These are phyloP conservation scores for Anser cygnoides DNA, from an alignment of 2,113 vertebrate genomes.

Conservation along the genomic window DNA sequence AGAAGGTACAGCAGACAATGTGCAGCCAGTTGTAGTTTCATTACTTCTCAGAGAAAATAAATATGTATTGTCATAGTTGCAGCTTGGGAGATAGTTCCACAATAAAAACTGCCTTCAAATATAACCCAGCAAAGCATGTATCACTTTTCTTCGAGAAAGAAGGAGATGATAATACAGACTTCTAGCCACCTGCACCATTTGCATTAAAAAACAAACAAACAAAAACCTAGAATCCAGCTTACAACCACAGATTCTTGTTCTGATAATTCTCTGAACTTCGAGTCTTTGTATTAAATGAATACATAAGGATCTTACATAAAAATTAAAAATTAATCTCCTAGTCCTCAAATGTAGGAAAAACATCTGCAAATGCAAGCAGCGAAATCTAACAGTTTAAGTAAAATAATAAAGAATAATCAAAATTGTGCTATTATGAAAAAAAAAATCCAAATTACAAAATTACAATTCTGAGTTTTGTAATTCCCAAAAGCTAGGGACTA, in stretches of 20 bases:
- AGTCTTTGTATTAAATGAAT: neutral
- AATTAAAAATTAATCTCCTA: neutral
- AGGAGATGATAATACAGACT: neutral
- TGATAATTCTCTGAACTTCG: neutral
- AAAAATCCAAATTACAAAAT: neutral
- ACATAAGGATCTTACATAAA: neutral
- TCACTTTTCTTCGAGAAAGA: neutral
- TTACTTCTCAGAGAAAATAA: neutral
- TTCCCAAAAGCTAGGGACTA: neutral
- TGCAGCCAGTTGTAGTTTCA: neutral
- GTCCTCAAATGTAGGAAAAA: neutral
- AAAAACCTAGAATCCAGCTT: neutral
- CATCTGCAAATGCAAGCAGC: neutral
- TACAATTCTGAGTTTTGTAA: neutral
- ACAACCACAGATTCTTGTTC: neutral
- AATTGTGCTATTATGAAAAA: neutral
- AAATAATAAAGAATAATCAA: neutral
- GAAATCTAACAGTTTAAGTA: neutral
- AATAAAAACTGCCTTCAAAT: neutral
- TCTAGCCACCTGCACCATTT: neutral
- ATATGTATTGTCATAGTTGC: neutral
- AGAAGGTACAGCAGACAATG: neutral
- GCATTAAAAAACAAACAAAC: neutral
- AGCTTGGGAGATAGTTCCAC: neutral
- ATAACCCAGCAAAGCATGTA: neutral